Evolutionary conservation across 2,888 invertebrate genomes (phyloP).

Genomic region (Sipha maydis): DNA sequence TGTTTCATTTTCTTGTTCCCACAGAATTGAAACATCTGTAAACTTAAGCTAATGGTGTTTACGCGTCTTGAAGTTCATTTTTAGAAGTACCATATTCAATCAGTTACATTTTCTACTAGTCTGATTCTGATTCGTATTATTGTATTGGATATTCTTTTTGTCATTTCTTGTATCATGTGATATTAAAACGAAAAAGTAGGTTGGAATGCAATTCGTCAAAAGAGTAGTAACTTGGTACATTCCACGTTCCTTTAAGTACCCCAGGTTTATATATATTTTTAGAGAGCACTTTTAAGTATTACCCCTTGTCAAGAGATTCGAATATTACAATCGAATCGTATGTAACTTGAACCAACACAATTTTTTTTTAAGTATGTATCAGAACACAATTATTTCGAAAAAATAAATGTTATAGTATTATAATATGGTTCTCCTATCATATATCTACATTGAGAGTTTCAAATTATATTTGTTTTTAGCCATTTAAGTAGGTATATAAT

Average conservation of each 20-base stretch:
- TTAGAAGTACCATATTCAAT: background rate
- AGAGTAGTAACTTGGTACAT: background rate
- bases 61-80: background rate
- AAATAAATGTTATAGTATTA: too few species aligned
- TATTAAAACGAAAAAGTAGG: background rate
- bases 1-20: too few species aligned
- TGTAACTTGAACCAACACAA: too few species aligned
- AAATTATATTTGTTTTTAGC: too few species aligned
- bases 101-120: background rate
- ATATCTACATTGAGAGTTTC: too few species aligned
- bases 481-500: too few species aligned
- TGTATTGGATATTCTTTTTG: background rate
- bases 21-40: background rate
- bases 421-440: too few species aligned
- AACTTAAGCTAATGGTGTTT: background rate
- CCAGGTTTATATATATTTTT: background rate
- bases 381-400: too few species aligned
- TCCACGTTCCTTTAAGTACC: background rate
- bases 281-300: background rate
- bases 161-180: background rate
- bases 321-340: too few species aligned
- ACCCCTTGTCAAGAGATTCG: too few species aligned
- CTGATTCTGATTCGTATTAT: background rate
- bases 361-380: too few species aligned
- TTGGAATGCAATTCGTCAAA: conserved; percentile 2